Percentiles rank a stretch among this genome's conserved stretches.
Conservation (phyloP, 1,140 invertebrate genomes). For the Laodelphax striatellus region DNA sequence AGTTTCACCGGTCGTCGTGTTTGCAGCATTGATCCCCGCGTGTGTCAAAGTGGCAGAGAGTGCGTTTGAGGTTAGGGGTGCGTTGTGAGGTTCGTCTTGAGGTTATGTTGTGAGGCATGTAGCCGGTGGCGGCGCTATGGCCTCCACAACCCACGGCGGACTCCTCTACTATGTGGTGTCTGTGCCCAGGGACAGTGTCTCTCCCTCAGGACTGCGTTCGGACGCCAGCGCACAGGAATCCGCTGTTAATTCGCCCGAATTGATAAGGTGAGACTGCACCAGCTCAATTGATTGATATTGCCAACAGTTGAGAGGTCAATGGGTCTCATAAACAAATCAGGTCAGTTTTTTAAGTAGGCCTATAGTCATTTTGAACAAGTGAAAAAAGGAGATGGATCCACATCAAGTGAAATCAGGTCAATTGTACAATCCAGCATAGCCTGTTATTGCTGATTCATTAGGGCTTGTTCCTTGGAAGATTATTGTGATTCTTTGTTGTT, state of each 20-base stretch:
- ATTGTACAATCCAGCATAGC: too few species aligned
- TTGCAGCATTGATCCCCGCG: background rate
- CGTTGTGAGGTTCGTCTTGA: background rate
- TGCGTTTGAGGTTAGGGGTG: background rate
- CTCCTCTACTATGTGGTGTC: conserved; percentile 50
- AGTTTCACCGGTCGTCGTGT: background rate
- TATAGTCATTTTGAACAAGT: too few species aligned
- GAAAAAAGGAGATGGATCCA: too few species aligned
- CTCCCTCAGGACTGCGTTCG: background rate
- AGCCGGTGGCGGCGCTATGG: conserved; percentile 34
- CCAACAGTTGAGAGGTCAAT: too few species aligned
- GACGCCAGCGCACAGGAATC: background rate
- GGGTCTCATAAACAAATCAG: too few species aligned
- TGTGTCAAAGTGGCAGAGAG: background rate
- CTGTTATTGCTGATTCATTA: too few species aligned
- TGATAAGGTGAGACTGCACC: background rate
- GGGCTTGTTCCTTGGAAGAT: too few species aligned
- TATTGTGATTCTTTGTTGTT: too few species aligned
- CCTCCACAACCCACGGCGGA: conserved; percentile 43
- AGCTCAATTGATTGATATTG: too few species aligned
- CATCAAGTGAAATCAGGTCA: too few species aligned
- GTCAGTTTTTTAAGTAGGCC: too few species aligned
- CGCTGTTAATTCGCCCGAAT: background rate
- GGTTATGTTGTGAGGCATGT: background rate
- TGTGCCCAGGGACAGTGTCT: conserved; percentile 36